A percentile compares a stretch with the other conserved stretches of the same genome.
Evolutionary conservation across 2,113 vertebrate species (phyloP).

Genomic region (Albula glossodonta): DNA sequence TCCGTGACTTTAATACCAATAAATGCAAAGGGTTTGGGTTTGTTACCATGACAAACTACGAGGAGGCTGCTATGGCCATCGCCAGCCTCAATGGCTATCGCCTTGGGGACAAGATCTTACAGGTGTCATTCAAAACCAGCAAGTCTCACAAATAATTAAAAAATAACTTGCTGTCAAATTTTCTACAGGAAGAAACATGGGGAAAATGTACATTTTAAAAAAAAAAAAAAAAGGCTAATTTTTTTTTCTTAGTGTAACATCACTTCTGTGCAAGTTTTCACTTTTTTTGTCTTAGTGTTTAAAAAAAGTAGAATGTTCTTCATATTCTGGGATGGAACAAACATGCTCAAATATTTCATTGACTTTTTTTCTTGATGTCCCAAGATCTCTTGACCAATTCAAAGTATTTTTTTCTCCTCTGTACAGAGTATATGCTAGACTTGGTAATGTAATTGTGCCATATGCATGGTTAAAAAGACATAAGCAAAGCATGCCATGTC

Average conservation of each 20-base stretch:
- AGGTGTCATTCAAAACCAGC: slow-evolving; percentile 98
- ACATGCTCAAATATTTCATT: slow-evolving; percentile 81
- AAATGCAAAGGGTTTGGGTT: slow-evolving; percentile 99
- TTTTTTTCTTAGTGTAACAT: slow-evolving; percentile 73
- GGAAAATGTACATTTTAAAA: slow-evolving; percentile 20
- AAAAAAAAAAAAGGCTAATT: slow-evolving; percentile 17
- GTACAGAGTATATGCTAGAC: slow-evolving; percentile 60
- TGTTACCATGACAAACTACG: slow-evolving; percentile 98
- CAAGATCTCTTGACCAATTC: slow-evolving; percentile 74
- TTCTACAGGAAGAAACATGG: slow-evolving; percentile 20
- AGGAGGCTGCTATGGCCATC: slow-evolving; percentile 98
- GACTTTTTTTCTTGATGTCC: slow-evolving; percentile 66
- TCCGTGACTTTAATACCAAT: slow-evolving; percentile 98
- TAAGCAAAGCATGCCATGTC: slow-evolving; percentile 26
- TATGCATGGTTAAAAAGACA: slow-evolving; percentile 20
- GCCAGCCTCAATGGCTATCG: slow-evolving; percentile 96
- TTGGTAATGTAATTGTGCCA: slow-evolving; percentile 13
- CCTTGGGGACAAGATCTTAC: slow-evolving; percentile 95
- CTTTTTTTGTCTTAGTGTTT: slow-evolving; percentile 76
- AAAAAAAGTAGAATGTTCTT: slow-evolving; percentile 77
- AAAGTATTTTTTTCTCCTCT: slow-evolving; percentile 79
- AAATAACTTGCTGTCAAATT: slow-evolving; percentile 35
- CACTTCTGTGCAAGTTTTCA: slow-evolving; percentile 83
- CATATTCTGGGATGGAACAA: slow-evolving; percentile 82
- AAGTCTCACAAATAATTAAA: slow-evolving; percentile 91